These are phyloP conservation scores for Channallabes apus DNA, from an alignment of 2,797 vertebrate species.

Conservation along the genomic window DNA sequence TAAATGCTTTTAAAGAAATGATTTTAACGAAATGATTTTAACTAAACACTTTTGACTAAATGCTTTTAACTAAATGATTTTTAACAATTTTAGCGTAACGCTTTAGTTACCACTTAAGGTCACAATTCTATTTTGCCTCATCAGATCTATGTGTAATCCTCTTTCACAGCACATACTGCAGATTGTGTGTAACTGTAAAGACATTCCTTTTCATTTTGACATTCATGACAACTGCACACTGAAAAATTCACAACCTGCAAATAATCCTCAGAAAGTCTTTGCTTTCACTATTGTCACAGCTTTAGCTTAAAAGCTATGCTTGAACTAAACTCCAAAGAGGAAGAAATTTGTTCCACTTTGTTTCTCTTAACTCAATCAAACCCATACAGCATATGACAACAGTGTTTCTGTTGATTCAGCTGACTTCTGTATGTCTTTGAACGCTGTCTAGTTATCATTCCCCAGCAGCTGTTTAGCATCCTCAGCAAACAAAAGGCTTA, in stretches of 20 bases:
- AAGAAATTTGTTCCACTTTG: slow-evolving; percentile 46
- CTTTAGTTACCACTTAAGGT: slow-evolving; percentile 24
- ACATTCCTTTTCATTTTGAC: slow-evolving; percentile 29
- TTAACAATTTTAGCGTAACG: not conserved
- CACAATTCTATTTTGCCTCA: slow-evolving; percentile 12
- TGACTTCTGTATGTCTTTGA: slow-evolving; percentile 36
- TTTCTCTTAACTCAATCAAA: slow-evolving; percentile 42
- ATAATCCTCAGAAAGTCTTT: slow-evolving; percentile 20
- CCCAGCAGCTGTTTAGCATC: slow-evolving; percentile 52
- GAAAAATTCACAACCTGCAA: slow-evolving; percentile 17
- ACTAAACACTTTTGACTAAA: not conserved
- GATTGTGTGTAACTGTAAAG: slow-evolving; percentile 14
- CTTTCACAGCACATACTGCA: not conserved
- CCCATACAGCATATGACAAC: slow-evolving; percentile 40
- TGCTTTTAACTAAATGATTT: not conserved
- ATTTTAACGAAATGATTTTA: not conserved
- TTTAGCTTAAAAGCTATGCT: slow-evolving; percentile 32
- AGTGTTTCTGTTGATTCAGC: slow-evolving; percentile 48
- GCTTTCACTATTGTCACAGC: not conserved
- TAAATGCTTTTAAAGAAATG: not conserved
- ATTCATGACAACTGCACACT: slow-evolving; percentile 26
- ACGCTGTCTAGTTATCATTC: slow-evolving; percentile 51
- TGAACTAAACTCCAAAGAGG: slow-evolving; percentile 30
- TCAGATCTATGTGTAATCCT: not conserved
- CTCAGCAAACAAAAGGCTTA: slow-evolving; percentile 44